phyloP scores from a whole-genome alignment of 1,140 invertebrate genomes.

The Drosophila paulistorum region DNA sequence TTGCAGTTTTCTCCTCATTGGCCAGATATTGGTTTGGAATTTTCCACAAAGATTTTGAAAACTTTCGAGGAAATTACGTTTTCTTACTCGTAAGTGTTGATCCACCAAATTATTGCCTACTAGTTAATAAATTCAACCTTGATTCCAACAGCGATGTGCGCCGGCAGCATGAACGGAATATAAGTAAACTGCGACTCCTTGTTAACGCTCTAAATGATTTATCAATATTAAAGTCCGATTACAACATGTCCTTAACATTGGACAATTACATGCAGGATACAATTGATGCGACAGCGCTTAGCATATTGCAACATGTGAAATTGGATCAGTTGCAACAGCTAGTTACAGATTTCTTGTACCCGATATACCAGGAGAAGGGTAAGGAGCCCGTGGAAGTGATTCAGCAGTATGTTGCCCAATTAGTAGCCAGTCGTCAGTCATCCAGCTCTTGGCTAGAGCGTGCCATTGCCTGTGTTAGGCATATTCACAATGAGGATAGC shows the following conservation, averaged over 20 bases:
- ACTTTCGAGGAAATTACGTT: conserved; percentile 78
- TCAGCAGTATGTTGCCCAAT: conserved; percentile 68
- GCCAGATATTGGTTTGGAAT: conserved; percentile 81
- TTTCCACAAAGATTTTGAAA: conserved; percentile 70
- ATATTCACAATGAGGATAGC: conserved; percentile 78
- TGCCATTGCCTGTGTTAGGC: conserved; percentile 65
- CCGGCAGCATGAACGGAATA: conserved; percentile 71
- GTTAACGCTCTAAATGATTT: conserved; percentile 75
- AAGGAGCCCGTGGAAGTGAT: conserved; percentile 63
- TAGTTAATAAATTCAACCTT: not conserved
- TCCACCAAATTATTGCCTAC: not conserved
- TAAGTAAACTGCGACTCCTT: conserved; percentile 67
- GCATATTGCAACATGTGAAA: conserved; percentile 76
- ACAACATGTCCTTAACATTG: conserved; percentile 73
- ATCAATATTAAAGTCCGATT: conserved; percentile 70
- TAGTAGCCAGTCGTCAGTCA: conserved; percentile 65
- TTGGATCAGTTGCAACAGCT: conserved; percentile 70
- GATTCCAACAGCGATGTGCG: conserved; percentile 59
- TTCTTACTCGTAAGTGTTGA: conserved; percentile 65
- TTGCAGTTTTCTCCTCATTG: conserved; percentile 74
- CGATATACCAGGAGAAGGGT: conserved; percentile 78
- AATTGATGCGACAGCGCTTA: conserved; percentile 74
- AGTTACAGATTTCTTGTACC: conserved; percentile 75
- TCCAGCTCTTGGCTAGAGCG: conserved; percentile 74
- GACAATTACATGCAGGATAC: conserved; percentile 78